Evolutionary conservation across 2,888 invertebrate species (phyloP), one percentile per base, ranked within the genome.

Genomic region (Amiota minor): DNA sequence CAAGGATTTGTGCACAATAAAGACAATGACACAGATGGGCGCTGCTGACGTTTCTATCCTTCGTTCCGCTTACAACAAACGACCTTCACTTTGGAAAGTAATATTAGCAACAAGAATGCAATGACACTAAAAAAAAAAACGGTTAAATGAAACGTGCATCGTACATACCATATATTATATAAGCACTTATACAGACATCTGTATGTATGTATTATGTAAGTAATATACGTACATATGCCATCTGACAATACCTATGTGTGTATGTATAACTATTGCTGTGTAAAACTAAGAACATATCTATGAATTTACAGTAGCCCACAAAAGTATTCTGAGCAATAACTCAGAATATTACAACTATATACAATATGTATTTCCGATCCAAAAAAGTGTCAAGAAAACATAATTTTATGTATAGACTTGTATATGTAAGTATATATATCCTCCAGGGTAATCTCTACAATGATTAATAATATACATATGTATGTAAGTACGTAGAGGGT

Each of bases 1-100:
- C 84, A 83, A 83, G 83, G 83, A 81, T 85, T 82, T 85, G 81
- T 78, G 77, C 81, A 85, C 80, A 81, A 80, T 85, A 78, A 75
- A 20, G 23, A 70, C 71, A 71, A 35, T 55, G 65, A 70, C 74
- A 78, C 72, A 70, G 64, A 72, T 72, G 74, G 72, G 75, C 70
- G 72, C 46, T 55, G 65, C 12, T 49, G 45, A 53, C 47, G 49
- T 59, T 35, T 6, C 20, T 73, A 69, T 72, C 77, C 72, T 78
- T 77, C 74, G 76, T 83, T 83, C 79, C 78, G 80, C 78, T 82
- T 80, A 78, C 80, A 79, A 83, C 82, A 85, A 82, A 83, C 85
- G 83, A 83, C 83, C 83, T 83, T 83, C 84, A 83, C 80, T 85
- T 81, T 75, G 67, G 75, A 74, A 72, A 72, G 49, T 12, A 47